Conservation (phyloP, 37 sponge, comb jelly and placozoan species). For the Tethya wilhelma region DNA sequence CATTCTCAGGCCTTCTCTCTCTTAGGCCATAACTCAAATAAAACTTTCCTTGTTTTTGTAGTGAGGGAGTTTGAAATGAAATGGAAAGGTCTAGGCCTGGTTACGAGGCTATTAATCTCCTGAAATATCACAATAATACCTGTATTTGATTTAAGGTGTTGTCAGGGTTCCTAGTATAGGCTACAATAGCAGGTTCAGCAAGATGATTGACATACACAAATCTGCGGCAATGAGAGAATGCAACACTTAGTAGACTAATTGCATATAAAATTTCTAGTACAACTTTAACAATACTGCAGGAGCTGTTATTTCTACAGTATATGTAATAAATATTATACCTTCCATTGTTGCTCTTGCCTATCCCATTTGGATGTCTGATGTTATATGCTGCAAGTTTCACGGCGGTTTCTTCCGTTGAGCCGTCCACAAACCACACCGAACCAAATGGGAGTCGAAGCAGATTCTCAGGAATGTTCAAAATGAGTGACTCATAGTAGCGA, state of each 20-base stretch:
- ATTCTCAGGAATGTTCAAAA: neutral
- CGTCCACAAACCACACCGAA: neutral
- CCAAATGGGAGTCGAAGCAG: neutral
- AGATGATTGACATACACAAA: constrained; percentile 29
- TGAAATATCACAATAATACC: too few species aligned
- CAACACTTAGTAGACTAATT: constrained; percentile 5
- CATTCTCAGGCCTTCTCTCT: too few species aligned
- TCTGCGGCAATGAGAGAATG: too few species aligned
- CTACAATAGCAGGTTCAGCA: constrained; percentile 1
- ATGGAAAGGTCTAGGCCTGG: too few species aligned
- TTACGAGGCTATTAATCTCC: too few species aligned
- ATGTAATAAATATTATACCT: constrained; percentile 20
- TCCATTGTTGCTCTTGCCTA: constrained; percentile 44
- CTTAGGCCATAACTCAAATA: too few species aligned
- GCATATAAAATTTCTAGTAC: neutral
- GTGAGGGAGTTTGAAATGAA: too few species aligned
- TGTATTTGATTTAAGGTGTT: constrained; percentile 14
- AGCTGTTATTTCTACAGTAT: too few species aligned
- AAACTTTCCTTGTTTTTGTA: too few species aligned
- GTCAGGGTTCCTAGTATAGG: constrained; percentile 21
- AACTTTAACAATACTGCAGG: neutral
- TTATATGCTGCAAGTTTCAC: constrained; percentile 5
- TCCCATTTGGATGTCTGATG: constrained; percentile 27
- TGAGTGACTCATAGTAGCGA: neutral
- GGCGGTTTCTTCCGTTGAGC: neutral